Evolutionary conservation across 2,113 vertebrate species (phyloP), one percentile per base, ranked within the genome.

Genomic region (Pipra filicauda): DNA sequence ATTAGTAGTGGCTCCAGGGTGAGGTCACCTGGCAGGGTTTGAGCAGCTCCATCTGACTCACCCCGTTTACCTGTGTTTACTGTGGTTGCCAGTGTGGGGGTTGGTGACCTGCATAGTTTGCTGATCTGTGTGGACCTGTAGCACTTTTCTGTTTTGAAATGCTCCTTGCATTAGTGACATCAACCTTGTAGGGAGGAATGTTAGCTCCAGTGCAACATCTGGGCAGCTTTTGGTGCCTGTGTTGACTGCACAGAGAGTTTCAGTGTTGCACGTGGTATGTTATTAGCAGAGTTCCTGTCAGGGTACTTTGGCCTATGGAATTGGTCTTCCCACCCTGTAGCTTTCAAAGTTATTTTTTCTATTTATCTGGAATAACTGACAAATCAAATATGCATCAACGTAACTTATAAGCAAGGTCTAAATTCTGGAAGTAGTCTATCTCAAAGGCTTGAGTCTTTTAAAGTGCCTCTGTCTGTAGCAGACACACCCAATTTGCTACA

Each of bases 31-130:
- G 82, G 71, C 71, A 85, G 15, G 31, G 24, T 30, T 16, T 73
- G 82, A 65, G 26, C 61, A 13, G 26, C 24, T 69, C 54, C 26
- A 18, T 44, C 30, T 85, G 71, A 88, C 18, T 89, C 81, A n/a
- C 28, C 59, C 9, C 1, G 0, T 85, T 70, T 67, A 22, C 55
- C 72, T 43, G 14, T 5, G 4, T 54, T 77, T 58, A 19, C 48
- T 26, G 3, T 0, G 1, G 54, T 72, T 82, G 44, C 78, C 37
- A 31, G 44, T 0, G 35, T 27, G 44, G 54, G n/a, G 49, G 54
- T 12, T 9, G 23, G 46, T 70, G 66, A 61, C 37, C 52, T 67
- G 72, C 37, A 33, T 19, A 0, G 0, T 58, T 62, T 61, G 51
- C 55, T 64, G 82, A 31, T 78, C 43, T 24, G 31, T n/a, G 43